Conservation (phyloP, 2,888 invertebrate species). For the Eupithecia exiguata region DNA sequence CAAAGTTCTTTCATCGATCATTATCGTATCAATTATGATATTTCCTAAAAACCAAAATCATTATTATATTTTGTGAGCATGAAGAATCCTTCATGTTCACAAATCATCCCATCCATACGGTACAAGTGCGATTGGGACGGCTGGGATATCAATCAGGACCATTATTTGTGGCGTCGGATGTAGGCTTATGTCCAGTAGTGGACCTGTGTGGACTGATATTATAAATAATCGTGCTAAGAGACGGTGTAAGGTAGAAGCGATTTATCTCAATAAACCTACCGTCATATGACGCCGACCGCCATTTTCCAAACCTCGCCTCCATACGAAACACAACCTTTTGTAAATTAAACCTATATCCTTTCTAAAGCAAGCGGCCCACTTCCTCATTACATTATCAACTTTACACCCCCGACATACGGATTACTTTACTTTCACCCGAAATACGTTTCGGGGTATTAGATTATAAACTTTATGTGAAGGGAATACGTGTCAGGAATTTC, state of each 20-base stretch:
- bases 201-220: too few species aligned
- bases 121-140: too few species aligned
- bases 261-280: not conserved
- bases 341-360: conserved; percentile 29
- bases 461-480: conserved; percentile 20
- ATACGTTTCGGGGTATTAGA: not conserved
- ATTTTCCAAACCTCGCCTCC: not conserved
- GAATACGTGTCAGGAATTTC: conserved; percentile 19
- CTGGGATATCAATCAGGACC: too few species aligned
- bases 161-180: too few species aligned
- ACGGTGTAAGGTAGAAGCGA: not conserved
- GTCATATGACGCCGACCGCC: not conserved
- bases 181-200: too few species aligned
- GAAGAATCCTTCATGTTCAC: too few species aligned
- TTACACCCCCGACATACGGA: conserved; percentile 24
- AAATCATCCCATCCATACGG: too few species aligned
- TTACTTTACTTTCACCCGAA: conserved; percentile 11
- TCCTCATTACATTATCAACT: conserved; percentile 25
- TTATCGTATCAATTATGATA: too few species aligned
- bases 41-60: too few species aligned
- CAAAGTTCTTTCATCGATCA: too few species aligned
- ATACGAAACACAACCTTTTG: conserved; percentile 24
- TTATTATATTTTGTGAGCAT: too few species aligned
- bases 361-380: conserved; percentile 6
- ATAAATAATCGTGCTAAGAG: too few species aligned